These are phyloP conservation scores for Gobius niger DNA, from an alignment of 2,113 vertebrate genomes.

Conservation along the genomic window DNA sequence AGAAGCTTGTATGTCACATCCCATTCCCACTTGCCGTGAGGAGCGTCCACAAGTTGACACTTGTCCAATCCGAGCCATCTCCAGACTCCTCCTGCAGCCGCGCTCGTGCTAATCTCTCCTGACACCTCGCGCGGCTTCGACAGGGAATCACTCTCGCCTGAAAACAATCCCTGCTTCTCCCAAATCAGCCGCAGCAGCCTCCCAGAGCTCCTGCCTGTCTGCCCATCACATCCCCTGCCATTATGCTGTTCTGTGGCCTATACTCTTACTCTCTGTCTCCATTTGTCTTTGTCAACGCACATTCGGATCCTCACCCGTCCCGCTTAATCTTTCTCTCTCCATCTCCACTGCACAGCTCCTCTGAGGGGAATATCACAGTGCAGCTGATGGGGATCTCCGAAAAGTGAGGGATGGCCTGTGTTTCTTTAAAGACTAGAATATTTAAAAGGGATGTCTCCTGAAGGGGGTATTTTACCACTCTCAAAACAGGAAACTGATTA, in stretches of 20 bases:
- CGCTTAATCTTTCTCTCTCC: conserved; percentile 45
- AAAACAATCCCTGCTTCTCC: conserved; percentile 66
- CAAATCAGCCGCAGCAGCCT: conserved; percentile 40
- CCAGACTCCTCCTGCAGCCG: conserved; percentile 56
- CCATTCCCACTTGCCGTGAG: conserved; percentile 67
- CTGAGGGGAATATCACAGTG: conserved; percentile 45
- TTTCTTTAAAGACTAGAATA: conserved; percentile 55
- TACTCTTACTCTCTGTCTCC: conserved; percentile 62
- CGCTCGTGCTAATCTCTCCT: conserved; percentile 65
- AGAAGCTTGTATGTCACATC: conserved; percentile 63
- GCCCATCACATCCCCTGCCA: conserved; percentile 45
- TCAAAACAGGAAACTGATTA: conserved; percentile 32
- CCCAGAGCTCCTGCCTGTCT: conserved; percentile 51
- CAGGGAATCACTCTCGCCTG: conserved; percentile 66
- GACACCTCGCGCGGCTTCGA: conserved; percentile 63
- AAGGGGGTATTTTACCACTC: conserved; percentile 17
- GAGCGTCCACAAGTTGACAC: conserved; percentile 67
- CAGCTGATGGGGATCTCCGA: conserved; percentile 62
- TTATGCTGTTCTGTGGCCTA: conserved; percentile 55
- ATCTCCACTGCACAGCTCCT: conserved; percentile 44
- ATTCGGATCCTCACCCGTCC: conserved; percentile 59
- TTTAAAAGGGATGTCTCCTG: conserved; percentile 28
- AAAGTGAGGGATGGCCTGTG: conserved; percentile 56
- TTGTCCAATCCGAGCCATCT: conserved; percentile 70
- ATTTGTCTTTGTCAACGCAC: conserved; percentile 72